Percentiles rank a stretch among this genome's conserved stretches.
These are phyloP conservation scores for Epinephelus coioides DNA, from an alignment of 2,797 vertebrate genomes.

Conservation along the genomic window DNA sequence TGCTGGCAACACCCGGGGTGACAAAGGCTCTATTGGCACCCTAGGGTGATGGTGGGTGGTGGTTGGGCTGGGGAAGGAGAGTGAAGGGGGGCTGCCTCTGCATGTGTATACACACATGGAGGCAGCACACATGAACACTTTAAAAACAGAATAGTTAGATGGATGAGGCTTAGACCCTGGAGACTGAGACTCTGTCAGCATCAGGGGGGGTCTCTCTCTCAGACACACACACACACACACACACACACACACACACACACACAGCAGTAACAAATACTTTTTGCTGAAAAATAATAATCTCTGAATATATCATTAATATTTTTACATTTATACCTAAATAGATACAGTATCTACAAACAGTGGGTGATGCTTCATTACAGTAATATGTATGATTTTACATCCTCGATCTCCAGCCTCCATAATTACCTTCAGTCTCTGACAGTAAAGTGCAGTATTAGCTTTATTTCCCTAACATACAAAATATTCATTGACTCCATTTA, in stretches of 20 bases:
- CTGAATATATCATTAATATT: not conserved
- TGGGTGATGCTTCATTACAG: not conserved
- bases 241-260: conserved; percentile 4
- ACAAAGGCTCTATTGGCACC: conserved; percentile 73
- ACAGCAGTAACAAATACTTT: not conserved
- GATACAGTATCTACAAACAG: not conserved
- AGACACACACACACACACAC: conserved; percentile 3
- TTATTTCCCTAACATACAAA: conserved; percentile 51
- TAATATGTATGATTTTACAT: not conserved
- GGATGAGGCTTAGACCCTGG: conserved; percentile 30
- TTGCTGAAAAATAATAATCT: too few species aligned
- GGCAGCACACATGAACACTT: conserved; percentile 13
- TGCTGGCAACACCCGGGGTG: conserved; percentile 79
- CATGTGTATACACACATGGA: conserved; percentile 1
- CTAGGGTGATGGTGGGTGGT: conserved; percentile 48
- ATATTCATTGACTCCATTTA: conserved; percentile 62
- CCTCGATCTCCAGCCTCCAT: not conserved
- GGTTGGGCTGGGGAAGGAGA: not conserved
- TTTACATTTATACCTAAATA: not conserved
- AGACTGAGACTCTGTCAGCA: conserved; percentile 48
- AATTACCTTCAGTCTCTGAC: conserved; percentile 15
- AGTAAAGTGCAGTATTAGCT: conserved; percentile 35
- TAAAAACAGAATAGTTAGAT: conserved; percentile 20
- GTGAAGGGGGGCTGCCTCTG: not conserved
- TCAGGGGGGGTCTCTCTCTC: conserved; percentile 47